Evolutionary conservation across 2,888 invertebrate genomes (phyloP).

Genomic region (Acrobasis repandana): DNA sequence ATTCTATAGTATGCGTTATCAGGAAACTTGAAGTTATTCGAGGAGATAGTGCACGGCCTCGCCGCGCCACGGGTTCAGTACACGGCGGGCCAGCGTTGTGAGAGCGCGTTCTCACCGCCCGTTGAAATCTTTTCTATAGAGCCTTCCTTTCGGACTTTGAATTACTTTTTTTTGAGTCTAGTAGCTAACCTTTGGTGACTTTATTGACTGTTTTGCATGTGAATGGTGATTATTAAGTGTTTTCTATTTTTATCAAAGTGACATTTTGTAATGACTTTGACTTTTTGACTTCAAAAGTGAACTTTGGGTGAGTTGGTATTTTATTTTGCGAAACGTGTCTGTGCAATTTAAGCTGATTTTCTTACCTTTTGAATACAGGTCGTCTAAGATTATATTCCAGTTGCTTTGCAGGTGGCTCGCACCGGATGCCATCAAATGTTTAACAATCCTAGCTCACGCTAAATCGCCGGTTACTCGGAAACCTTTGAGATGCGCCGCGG

Average conservation of each 20-base stretch:
- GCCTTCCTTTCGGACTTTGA: slow-evolving; percentile 31
- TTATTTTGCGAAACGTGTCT: background rate
- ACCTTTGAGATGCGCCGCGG: slow-evolving; percentile 35
- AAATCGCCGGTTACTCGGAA: slow-evolving; percentile 52
- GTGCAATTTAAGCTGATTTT: background rate
- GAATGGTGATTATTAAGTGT: slow-evolving; percentile 41
- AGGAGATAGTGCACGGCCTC: slow-evolving; percentile 65
- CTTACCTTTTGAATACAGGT: background rate
- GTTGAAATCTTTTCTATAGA: slow-evolving; percentile 54
- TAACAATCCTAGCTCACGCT: slow-evolving; percentile 40
- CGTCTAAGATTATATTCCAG: background rate
- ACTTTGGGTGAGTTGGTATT: slow-evolving; percentile 23
- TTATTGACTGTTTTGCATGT: slow-evolving; percentile 37
- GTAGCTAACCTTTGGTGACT: slow-evolving; percentile 23
- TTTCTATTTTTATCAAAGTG: slow-evolving; percentile 37
- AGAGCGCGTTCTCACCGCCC: slow-evolving; percentile 54
- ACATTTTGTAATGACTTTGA: slow-evolving; percentile 34
- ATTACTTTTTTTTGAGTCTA: background rate
- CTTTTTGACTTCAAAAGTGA: slow-evolving; percentile 34
- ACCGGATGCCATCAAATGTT: slow-evolving; percentile 39
- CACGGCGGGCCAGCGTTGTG: slow-evolving; percentile 50
- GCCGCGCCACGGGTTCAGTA: slow-evolving; percentile 53
- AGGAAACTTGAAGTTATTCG: slow-evolving; percentile 60
- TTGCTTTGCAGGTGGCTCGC: slow-evolving; percentile 17
- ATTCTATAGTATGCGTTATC: slow-evolving; percentile 67